Percentiles rank a stretch among this genome's conserved stretches.
Conservation (phyloP, 1,140 invertebrate species). For the Neuroterus valhalla region DNA sequence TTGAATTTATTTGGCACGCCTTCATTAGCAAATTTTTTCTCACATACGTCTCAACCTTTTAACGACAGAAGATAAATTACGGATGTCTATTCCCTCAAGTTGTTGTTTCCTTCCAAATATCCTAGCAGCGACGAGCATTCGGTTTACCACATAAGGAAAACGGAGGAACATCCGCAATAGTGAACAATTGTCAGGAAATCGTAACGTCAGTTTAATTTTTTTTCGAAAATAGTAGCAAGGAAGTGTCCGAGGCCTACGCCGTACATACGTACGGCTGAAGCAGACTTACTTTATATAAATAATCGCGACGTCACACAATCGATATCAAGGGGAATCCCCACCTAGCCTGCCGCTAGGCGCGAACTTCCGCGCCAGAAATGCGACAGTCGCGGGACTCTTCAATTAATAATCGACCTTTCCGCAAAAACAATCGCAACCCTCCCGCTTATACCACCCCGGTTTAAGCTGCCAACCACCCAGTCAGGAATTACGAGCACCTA, state of each 20-base stretch:
- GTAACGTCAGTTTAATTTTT: too few species aligned
- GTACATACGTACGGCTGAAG: not conserved
- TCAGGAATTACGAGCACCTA: not conserved
- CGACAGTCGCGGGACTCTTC: conserved; percentile 38
- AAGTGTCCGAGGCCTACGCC: not conserved
- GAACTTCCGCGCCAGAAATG: conserved; percentile 35
- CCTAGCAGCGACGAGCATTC: too few species aligned
- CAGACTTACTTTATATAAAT: conserved; percentile 14
- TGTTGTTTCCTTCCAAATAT: too few species aligned
- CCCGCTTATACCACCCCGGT: not conserved
- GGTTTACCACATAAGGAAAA: too few species aligned
- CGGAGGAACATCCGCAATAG: too few species aligned
- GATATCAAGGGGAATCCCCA: conserved; percentile 44
- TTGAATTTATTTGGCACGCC: too few species aligned
- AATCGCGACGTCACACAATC: conserved; percentile 42
- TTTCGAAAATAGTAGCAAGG: not conserved
- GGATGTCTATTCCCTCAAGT: too few species aligned
- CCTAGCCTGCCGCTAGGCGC: conserved; percentile 11
- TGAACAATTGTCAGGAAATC: too few species aligned
- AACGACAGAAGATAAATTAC: too few species aligned
- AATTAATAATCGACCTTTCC: conserved; percentile 28
- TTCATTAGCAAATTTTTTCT: too few species aligned
- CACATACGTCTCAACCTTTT: too few species aligned
- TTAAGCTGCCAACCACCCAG: not conserved
- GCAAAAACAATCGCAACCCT: conserved; percentile 24